Evolutionary conservation across 2,113 vertebrate genomes (phyloP).

Genomic region (Camelus dromedarius): DNA sequence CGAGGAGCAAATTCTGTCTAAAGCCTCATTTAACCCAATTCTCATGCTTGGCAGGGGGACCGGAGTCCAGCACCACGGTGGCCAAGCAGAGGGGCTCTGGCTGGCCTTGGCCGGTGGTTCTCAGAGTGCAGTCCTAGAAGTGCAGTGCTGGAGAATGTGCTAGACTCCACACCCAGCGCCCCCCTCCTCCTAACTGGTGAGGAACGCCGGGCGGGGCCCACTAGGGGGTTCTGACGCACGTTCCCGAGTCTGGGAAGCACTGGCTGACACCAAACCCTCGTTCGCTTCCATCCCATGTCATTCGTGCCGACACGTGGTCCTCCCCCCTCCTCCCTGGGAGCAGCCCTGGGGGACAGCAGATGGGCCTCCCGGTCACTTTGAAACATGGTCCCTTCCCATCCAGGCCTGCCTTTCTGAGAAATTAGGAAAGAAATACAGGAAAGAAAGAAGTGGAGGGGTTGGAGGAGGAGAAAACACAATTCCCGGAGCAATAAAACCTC

Average conservation of each 20-base stretch:
- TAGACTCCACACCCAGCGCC: neutral
- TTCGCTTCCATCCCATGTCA: neutral
- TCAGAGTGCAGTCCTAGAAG: neutral
- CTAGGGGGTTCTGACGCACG: neutral
- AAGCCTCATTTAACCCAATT: neutral
- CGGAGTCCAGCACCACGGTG: neutral
- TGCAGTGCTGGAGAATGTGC: neutral
- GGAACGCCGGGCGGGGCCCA: no score
- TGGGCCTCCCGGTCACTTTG: no score
- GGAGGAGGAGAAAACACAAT: neutral
- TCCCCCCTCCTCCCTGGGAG: fast-evolving
- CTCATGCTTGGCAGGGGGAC: neutral
- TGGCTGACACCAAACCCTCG: neutral
- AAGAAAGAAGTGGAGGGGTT: no score
- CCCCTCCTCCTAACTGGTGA: no score
- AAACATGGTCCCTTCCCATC: fast-evolving
- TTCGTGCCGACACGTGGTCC: neutral
- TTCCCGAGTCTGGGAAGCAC: neutral
- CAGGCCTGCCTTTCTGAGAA: neutral
- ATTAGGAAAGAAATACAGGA: fast-evolving
- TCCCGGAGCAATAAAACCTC: neutral
- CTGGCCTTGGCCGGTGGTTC: neutral
- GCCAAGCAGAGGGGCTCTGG: neutral
- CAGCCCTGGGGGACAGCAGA: fast-evolving
- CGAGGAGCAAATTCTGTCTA: neutral